phyloP scores from a whole-genome alignment of 1,140 invertebrate species.

The Drosophila kanapiae region DNA sequence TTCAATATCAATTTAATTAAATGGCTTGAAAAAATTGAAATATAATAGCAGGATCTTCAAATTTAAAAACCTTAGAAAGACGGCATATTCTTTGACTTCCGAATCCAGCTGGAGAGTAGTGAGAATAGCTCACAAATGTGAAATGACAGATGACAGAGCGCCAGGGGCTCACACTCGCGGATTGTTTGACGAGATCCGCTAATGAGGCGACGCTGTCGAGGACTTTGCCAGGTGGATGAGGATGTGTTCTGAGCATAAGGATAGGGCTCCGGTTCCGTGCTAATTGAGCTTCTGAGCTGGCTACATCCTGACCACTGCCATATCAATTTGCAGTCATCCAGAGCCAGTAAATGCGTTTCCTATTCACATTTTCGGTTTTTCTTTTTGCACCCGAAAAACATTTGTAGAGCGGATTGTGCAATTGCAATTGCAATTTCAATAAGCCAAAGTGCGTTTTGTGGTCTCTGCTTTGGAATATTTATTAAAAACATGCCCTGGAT shows the following conservation, averaged over 20 bases:
- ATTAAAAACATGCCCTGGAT: conserved; percentile 59
- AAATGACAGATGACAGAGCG: conserved; percentile 24
- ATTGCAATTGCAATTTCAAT: conserved; percentile 66
- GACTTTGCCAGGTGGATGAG: conserved; percentile 7
- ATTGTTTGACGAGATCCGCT: conserved; percentile 39
- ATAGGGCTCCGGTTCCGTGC: conserved; percentile 13
- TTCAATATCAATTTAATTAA: too few species aligned
- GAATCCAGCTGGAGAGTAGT: conserved; percentile 5
- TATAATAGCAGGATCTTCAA: neutral
- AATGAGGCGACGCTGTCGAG: conserved; percentile 44
- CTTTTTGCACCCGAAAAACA: conserved; percentile 18
- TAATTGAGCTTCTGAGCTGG: conserved; percentile 33
- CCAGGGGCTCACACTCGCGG: conserved; percentile 33
- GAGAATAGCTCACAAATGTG: conserved; percentile 15
- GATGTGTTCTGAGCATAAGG: conserved; percentile 14
- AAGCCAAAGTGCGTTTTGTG: conserved; percentile 77
- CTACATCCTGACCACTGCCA: conserved; percentile 31
- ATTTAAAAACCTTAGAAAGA: neutral
- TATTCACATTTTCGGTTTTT: conserved; percentile 20
- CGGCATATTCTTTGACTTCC: too few species aligned
- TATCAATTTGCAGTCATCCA: conserved; percentile 21
- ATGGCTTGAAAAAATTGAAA: neutral
- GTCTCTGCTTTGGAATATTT: conserved; percentile 60
- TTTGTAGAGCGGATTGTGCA: conserved; percentile 45
- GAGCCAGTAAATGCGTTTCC: conserved; percentile 21